Evolutionary conservation across 2,113 vertebrate genomes (phyloP), one percentile per base, ranked within the genome.

Genomic region (Antechinus stuartii): DNA sequence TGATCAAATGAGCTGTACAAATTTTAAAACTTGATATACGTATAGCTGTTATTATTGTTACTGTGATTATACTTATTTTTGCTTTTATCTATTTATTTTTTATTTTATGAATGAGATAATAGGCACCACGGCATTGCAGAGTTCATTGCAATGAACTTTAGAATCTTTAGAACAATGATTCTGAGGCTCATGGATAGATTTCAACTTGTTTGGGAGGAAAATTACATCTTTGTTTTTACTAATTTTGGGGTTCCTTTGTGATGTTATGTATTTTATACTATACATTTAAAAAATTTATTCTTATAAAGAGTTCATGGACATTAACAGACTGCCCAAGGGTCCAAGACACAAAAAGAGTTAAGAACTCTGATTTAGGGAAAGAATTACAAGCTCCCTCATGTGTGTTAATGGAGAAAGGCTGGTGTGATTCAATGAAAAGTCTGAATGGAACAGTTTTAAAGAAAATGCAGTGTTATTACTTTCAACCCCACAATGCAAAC

Each of bases 401-500:
- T 94, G 93, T 42, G 90, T 95, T 90, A 90, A 95, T 91, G 27
- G 24, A 54, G 55, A 68, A 90, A 68, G 50, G 19, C 68, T 94
- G 26, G 3, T 68, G 24, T 55, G 19, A 14, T 26, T 54, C 49
- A 93, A 91, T 9, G 49, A 57, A 16, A 95, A 68, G 42, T 93
- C 52, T 92, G 92, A 93, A 57, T 47, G 89, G n/a, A 93, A 26
- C 91, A 26, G 68, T 95, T 5, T 56, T 56, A 84, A 56, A 91
- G 54, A 27, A 84, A 95, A 53, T 91, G 90, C 90, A 90, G 25
- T 54, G 55, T 90, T 52, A 95, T 76, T 94, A 42, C 30, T 91
- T 96, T 91, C 61, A 93, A 91, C 35, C 27, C 55, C 42, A 90
- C n/a, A 91, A 94, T 91, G 91, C 68, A 94, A 94, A 46, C 49